These are phyloP conservation scores for Geopemphigus sp. DNA, from an alignment of 1,140 invertebrate species.

Conservation along the genomic window DNA sequence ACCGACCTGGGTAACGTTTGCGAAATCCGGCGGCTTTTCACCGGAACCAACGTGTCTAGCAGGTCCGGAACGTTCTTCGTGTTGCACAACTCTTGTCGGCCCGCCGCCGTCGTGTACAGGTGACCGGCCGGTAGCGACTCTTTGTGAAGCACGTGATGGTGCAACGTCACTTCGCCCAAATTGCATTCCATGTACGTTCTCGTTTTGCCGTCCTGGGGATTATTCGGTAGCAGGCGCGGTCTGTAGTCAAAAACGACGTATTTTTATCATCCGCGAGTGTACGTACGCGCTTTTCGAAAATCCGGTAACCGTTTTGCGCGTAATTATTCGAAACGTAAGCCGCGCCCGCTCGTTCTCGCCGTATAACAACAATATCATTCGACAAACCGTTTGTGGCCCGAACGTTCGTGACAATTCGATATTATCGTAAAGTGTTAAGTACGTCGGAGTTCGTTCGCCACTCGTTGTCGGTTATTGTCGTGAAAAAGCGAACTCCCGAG, in stretches of 20 bases:
- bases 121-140: slow-evolving; percentile 55
- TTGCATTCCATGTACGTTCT: slow-evolving; percentile 51
- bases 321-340: not conserved
- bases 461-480: too few relatives aligned
- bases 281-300: too few relatives aligned
- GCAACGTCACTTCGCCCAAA: slow-evolving; percentile 57
- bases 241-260: slow-evolving; percentile 3
- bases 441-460: too few relatives aligned
- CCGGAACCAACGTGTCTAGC: slow-evolving; percentile 57
- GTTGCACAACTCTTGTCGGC: slow-evolving; percentile 30
- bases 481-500: not conserved
- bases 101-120: slow-evolving; percentile 60
- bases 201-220: not conserved
- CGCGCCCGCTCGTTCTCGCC: not conserved
- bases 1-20: slow-evolving; percentile 47
- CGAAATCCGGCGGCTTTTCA: slow-evolving; percentile 53
- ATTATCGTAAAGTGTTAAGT: too few relatives aligned
- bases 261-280: too few relatives aligned
- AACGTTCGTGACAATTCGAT: not conserved
- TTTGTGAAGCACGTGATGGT: slow-evolving; percentile 57
- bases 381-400: not conserved
- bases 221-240: slow-evolving; percentile 8
- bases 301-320: too few relatives aligned
- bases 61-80: slow-evolving; percentile 64
- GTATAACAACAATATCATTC: not conserved